Base-by-base conservation (phyloP, 35 echinoderm and acorn worm species). In the Ophioderma brevispina region DNA sequence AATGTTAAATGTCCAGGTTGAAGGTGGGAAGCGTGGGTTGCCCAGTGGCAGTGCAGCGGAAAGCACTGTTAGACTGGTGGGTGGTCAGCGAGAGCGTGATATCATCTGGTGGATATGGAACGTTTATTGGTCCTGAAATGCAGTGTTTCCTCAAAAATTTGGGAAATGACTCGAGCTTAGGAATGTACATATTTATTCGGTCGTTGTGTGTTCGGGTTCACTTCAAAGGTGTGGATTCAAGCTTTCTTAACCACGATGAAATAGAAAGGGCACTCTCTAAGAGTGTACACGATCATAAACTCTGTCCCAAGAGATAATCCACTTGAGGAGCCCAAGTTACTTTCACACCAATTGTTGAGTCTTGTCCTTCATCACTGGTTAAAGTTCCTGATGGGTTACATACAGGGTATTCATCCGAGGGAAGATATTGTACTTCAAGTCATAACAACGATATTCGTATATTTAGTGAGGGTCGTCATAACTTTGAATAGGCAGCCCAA, bases 1-100 rank as follows among this genome's bases (percentile, higher is more conserved):
- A 32, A 13, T 85, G 52, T 75, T 85, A 59, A 85, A 85, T 33
- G 31, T 85, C 83, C 83, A 85, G 1, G 43, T 64, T 31, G 32
- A 85, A 37, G 63, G 63, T 52, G 52, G n/a, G n/a, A n/a, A 10
- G 0, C 21, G 23, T 23, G 83, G 83, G 30, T 36, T 64, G n/a
- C 32, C 83, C 0, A 17, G 17, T 19, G 83, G n/a, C 56, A 3
- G 1, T 64, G 70, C 83, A 85, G 25, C 25, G 35, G 11, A 85
- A 33, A 32, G 83, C 31, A 28, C 63, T 70, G 34, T 33, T 23
- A 30, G 52, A 23, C 25, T 52, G 36, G 32, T 19, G 23, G 14
- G 23, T 85, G 18, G n/a, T 55, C 21, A 64, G 32, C 32, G 55
- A 64, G 13, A 70, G 19, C 33, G 83, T 13, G 25, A 85, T 35